Evolutionary conservation across 2,888 invertebrate genomes (phyloP).

Genomic region (Erynnis tages): DNA sequence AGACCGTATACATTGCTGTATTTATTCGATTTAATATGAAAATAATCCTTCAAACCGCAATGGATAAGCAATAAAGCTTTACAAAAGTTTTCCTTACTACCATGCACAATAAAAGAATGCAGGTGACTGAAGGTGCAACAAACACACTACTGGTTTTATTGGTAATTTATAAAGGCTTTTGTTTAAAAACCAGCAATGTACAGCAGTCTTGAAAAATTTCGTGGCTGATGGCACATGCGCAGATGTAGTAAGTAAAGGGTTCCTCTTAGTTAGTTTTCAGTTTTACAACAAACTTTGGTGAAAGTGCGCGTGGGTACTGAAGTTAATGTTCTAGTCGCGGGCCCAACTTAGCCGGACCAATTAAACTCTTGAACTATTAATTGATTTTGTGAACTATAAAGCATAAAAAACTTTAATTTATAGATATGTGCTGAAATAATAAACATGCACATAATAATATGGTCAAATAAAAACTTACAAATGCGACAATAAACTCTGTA

Average conservation of each 20-base stretch:
- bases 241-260: conserved; percentile 32
- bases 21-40: not conserved
- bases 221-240: conserved; percentile 45
- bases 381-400: not conserved
- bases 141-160: not conserved
- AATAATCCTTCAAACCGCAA: not conserved
- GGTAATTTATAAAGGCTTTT: not conserved
- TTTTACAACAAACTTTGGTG: conserved; percentile 1
- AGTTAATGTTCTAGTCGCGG: not conserved
- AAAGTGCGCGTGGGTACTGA: conserved; percentile 4
- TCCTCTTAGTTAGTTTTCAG: conserved; percentile 16
- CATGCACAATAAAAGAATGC: not conserved
- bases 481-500: too few relatives aligned
- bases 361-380: not conserved
- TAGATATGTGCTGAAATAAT: too few relatives aligned
- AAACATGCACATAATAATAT: too few relatives aligned
- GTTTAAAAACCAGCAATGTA: conserved; percentile 12
- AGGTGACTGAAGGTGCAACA: not conserved
- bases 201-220: not conserved
- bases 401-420: too few relatives aligned
- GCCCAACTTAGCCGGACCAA: conserved; percentile 2
- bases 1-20: not conserved
- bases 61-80: not conserved
- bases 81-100: not conserved
- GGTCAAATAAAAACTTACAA: too few relatives aligned